Percentiles rank a stretch among this genome's conserved stretches.
Conservation (phyloP, 1,140 invertebrate genomes). For the Penaeus japonicus region DNA sequence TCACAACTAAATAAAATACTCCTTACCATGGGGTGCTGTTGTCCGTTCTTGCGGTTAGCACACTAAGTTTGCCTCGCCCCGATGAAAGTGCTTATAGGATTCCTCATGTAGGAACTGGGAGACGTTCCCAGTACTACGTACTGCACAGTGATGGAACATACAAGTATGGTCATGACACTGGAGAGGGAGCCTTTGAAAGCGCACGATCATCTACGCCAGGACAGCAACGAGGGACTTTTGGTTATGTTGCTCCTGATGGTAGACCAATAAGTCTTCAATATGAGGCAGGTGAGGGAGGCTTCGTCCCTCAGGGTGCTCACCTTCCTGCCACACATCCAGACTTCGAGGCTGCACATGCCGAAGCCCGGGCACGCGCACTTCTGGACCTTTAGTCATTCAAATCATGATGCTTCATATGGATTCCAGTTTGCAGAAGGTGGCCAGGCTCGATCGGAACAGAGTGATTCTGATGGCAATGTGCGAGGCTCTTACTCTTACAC, state of each 20-base stretch:
- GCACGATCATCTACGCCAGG: conserved; percentile 13
- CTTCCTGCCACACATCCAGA: conserved; percentile 27
- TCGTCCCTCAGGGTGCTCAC: conserved; percentile 39
- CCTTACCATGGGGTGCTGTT: too few relatives aligned
- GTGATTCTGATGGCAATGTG: conserved; percentile 61
- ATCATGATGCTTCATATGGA: conserved; percentile 56
- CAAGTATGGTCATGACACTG: conserved; percentile 56
- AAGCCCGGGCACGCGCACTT: conserved; percentile 18
- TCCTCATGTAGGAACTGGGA: too few relatives aligned
- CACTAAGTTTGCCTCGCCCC: too few relatives aligned
- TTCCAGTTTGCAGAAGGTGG: conserved; percentile 60
- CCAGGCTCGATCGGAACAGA: conserved; percentile 54
- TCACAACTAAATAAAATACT: too few relatives aligned
- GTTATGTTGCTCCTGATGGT: conserved; percentile 44
- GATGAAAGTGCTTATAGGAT: too few relatives aligned
- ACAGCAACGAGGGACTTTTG: conserved; percentile 40
- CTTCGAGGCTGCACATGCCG: conserved; percentile 23
- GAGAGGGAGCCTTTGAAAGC: conserved; percentile 51
- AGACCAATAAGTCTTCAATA: conserved; percentile 44
- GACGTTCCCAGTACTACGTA: too few relatives aligned
- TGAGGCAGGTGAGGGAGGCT: conserved; percentile 50
- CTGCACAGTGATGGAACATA: conserved; percentile 48
- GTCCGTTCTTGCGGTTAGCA: too few relatives aligned
- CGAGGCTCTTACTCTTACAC: conserved; percentile 62
- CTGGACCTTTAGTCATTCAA: conserved; percentile 44